Conservation (phyloP, 2,888 invertebrate genomes). For the Hyles lineata region DNA sequence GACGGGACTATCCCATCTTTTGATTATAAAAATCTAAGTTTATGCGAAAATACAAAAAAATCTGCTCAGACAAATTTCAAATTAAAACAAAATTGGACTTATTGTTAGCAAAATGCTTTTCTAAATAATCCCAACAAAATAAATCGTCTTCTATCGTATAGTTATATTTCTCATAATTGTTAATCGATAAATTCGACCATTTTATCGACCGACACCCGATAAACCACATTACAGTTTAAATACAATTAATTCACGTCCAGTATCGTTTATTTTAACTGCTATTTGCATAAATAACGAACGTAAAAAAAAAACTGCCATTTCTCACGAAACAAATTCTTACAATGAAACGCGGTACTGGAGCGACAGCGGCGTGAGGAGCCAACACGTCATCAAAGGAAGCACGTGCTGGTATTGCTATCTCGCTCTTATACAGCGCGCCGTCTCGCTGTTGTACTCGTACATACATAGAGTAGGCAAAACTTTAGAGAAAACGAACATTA, state of each 20-base stretch:
- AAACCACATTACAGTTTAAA: slow-evolving; percentile 21
- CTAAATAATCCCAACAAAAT: neutral
- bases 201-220: slow-evolving; percentile 23
- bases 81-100: neutral
- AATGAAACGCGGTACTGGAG: slow-evolving; percentile 74
- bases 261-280: slow-evolving; percentile 3
- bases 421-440: slow-evolving; percentile 51
- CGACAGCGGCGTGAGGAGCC: slow-evolving; percentile 72
- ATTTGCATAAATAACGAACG: slow-evolving; percentile 32
- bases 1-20: no score
- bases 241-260: slow-evolving; percentile 22
- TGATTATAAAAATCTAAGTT: no score
- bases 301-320: slow-evolving; percentile 51
- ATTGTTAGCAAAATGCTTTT: neutral
- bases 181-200: slow-evolving; percentile 20
- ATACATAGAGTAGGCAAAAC: slow-evolving; percentile 22
- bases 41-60: no score
- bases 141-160: neutral
- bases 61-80: no score
- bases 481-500: slow-evolving; percentile 13
- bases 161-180: slow-evolving; percentile 5
- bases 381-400: slow-evolving; percentile 78
- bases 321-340: slow-evolving; percentile 75
- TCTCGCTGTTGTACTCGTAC: slow-evolving; percentile 42
- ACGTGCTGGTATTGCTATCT: slow-evolving; percentile 72